Evolutionary conservation across 2,797 vertebrate species (phyloP), one percentile per base, ranked within the genome.

Genomic region (Onychomys torridus): DNA sequence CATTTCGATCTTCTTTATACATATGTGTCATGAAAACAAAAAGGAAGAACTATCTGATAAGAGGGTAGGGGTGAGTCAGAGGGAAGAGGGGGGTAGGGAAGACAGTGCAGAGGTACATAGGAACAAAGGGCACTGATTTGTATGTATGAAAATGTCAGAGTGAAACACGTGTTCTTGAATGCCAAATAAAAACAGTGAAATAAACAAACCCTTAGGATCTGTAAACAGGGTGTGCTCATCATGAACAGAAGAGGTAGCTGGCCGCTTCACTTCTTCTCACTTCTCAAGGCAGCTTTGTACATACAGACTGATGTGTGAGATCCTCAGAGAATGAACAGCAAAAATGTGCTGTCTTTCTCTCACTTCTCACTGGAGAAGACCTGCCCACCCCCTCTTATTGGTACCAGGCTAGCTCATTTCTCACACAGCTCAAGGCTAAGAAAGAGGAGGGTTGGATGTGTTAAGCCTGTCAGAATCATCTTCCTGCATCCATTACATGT

Each of bases 401-500:
- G 46, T 25, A 97, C 85, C 49, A 83, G 92, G 86, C 71, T 96
- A 95, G 97, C 93, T 92, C 90, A 37, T 78, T 96, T 96, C 94
- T 87, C 82, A 93, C 0, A 0, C 29, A 63, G 89, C 49, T 82
- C 55, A 61, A 43, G 95, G 94, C 89, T 97, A 85, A 79, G 61
- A 86, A 89, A 71, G 87, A 97, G 89, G 43, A 83, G 17, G 0
- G 21, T 78, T 97, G 97, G 76, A 88, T 89, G 71, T n/a, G 37
- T 93, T 97, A 97, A 98, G 90, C 93, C 95, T 84, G 69, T 29
- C 32, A 40, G n/a, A 52, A 61, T 52, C 63, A 25, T 25, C 93
- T 94, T 95, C 93, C 97, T 96, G 88, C 88, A 88, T 75, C 43
- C 75, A 83, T 96, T 78, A 83, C 93, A 77, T 97, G 67, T 82